These are phyloP conservation scores for Phenganax subtilis DNA, from an alignment of 92 coral and sea anemone genomes.

Conservation along the genomic window DNA sequence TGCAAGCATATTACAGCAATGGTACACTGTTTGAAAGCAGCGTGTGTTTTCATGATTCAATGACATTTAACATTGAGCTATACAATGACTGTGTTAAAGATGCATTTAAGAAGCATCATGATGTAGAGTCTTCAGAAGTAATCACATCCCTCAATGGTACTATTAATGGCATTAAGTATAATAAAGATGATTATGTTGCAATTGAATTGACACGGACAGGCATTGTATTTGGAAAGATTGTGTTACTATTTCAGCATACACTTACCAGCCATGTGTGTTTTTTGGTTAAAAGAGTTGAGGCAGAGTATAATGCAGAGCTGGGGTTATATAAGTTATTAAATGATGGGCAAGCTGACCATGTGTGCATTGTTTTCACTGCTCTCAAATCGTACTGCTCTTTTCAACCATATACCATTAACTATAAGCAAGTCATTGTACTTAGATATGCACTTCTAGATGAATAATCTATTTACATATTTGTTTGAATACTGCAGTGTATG, in stretches of 20 bases:
- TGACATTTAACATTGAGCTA: neutral
- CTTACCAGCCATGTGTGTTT: slow-evolving; percentile 26
- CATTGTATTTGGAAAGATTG: slow-evolving; percentile 32
- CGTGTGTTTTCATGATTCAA: neutral
- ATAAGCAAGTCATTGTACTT: slow-evolving; percentile 4
- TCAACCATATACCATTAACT: neutral
- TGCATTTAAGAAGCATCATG: slow-evolving; percentile 2
- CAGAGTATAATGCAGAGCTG: neutral
- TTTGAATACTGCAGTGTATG: too few relatives aligned
- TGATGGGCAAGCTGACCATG: neutral
- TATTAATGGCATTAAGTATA: slow-evolving; percentile 27
- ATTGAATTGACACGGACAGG: slow-evolving; percentile 4
- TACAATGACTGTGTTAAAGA: slow-evolving; percentile 9
- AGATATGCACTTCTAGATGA: slow-evolving; percentile 12
- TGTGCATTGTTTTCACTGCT: neutral
- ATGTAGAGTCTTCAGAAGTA: neutral
- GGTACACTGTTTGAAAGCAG: slow-evolving; percentile 1
- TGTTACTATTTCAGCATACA: slow-evolving; percentile 20
- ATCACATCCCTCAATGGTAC: neutral
- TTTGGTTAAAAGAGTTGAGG: slow-evolving; percentile 1
- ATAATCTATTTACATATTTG: neutral
- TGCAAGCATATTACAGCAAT: slow-evolving; percentile 16
- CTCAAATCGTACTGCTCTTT: slow-evolving; percentile 16
- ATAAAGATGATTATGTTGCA: slow-evolving; percentile 27
- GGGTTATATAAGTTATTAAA: slow-evolving; percentile 6